Base-by-base conservation (phyloP, 2,797 vertebrate genomes). In the Sebastes elongatus region DNA sequence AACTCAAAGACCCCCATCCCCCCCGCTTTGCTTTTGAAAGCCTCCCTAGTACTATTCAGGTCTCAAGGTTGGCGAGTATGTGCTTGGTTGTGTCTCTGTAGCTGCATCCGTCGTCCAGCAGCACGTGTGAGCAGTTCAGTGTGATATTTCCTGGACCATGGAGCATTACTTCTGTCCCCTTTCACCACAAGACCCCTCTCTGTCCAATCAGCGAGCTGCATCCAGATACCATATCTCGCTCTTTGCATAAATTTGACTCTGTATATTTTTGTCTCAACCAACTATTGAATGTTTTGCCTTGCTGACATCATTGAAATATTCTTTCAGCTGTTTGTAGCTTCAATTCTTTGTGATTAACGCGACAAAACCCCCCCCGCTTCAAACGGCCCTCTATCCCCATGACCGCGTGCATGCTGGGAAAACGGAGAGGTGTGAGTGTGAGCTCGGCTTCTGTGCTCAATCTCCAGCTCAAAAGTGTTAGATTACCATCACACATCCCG, bases 401-500 rank as follows among this genome's bases (percentile, higher is more conserved):
- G 53, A 53, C 32, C 3, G 6, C 33, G 30, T 18, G 7, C 4
- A 4, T 74, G 65, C 46, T 20, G 18, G 66, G 76, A 85, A 78
- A 71, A 78, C 60, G 33, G 62, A 52, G 70, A 85, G 71, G 81
- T 84, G 86, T 79, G 70, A 82, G 83, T 83, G 88, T 88, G 86
- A 86, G 74, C 64, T 71, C 61, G 66, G 76, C 75, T 74, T 60
- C 83, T 60, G 69, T 4, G n/a, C 76, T 78, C 67, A 25, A 68
- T 68, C 59, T 82, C 32, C 7, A 38, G 61, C 83, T 71, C 49
- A 57, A 16, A 84, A 80, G 91, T 87, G 88, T 91, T 85, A 91
- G 82, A 90, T 91, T 88, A 84, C 70, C 83, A 84, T 89, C 78
- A 82, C 85, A 93, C 86, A 68, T 80, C 69, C 67, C 35, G 74